Percentiles rank a stretch among this genome's conserved stretches.
These are phyloP conservation scores for Anguilla marmorata DNA, from an alignment of 2,797 vertebrate species.

Conservation along the genomic window DNA sequence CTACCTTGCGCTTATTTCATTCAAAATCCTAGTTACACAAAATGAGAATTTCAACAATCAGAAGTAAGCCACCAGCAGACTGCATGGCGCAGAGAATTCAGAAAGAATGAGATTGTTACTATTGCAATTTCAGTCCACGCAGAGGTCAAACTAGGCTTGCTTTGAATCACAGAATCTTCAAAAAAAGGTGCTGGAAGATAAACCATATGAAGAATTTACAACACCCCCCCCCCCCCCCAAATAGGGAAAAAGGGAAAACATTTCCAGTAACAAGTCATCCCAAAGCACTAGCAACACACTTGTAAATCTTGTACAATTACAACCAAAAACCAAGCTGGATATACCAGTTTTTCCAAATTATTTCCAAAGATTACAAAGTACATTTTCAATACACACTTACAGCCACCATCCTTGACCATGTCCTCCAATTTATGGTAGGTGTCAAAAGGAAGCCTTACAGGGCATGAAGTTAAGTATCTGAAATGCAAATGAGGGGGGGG, in stretches of 20 bases:
- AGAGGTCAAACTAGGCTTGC: background rate
- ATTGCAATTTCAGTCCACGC: background rate
- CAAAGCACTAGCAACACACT: background rate
- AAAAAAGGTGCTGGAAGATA: conserved; percentile 21
- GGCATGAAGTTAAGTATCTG: conserved; percentile 21
- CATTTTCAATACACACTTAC: background rate
- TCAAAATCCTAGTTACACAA: background rate
- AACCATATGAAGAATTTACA: conserved; percentile 42
- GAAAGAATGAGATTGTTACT: background rate
- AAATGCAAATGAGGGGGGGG: conserved; percentile 15
- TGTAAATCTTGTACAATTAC: background rate
- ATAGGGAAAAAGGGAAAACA: background rate
- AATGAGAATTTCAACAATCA: background rate
- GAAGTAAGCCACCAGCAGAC: background rate
- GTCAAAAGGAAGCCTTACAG: conserved; percentile 19
- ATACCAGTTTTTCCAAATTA: background rate
- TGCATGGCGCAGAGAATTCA: background rate
- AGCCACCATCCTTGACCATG: background rate
- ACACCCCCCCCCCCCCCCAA: background rate
- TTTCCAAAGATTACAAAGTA: background rate
- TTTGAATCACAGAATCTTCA: background rate
- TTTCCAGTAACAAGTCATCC: background rate
- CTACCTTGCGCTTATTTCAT: background rate
- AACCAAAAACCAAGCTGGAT: conserved; percentile 41
- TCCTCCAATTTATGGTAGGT: conserved; percentile 27